phyloP scores from a whole-genome alignment of 1,140 invertebrate genomes.

The Glossosoma conforme region DNA sequence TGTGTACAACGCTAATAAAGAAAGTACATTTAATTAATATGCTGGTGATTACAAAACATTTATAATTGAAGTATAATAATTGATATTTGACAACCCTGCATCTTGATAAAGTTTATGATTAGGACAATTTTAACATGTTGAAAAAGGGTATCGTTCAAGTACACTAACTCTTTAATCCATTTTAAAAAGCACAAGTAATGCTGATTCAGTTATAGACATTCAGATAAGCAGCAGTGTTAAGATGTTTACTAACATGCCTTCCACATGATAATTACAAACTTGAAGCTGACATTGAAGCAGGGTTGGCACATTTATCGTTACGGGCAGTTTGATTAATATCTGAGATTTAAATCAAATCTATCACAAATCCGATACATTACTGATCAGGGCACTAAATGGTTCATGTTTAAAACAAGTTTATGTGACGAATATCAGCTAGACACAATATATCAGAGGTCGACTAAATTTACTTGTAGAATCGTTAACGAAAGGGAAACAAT shows the following conservation, averaged over 20 bases:
- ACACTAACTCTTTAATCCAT: not conserved
- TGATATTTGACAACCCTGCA: not conserved
- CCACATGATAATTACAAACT: not conserved
- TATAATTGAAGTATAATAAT: not conserved
- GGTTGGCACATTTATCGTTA: not conserved
- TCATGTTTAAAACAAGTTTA: slow-evolving; percentile 18
- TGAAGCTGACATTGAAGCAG: not conserved
- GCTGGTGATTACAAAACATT: not conserved
- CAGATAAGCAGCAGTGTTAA: not conserved
- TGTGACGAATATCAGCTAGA: slow-evolving; percentile 1
- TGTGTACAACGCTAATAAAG: no score
- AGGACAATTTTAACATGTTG: not conserved
- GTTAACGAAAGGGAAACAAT: not conserved
- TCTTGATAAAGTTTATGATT: not conserved
- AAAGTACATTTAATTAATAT: not conserved
- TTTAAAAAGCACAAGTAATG: not conserved
- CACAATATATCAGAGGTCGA: not conserved
- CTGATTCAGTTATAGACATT: not conserved
- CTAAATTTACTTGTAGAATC: not conserved
- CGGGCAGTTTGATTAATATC: not conserved
- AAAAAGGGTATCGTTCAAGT: not conserved
- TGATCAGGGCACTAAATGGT: slow-evolving; percentile 30
- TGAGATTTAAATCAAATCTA: slow-evolving; percentile 11
- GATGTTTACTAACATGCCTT: not conserved
- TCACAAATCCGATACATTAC: slow-evolving; percentile 25